Conservation (phyloP, 2,888 invertebrate genomes). For the Andrena dorsata region DNA sequence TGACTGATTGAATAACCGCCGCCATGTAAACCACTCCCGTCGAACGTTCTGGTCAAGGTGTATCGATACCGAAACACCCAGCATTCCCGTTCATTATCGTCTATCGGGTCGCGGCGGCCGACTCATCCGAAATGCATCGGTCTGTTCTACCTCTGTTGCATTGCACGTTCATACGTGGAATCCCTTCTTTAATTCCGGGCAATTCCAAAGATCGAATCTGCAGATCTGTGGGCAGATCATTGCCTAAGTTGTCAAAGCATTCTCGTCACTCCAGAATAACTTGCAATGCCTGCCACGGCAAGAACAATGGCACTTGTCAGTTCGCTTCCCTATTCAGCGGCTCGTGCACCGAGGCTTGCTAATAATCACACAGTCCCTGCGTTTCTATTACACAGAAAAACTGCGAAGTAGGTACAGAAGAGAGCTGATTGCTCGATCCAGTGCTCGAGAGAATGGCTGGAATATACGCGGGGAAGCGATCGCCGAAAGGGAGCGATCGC, state of each 20-base stretch:
- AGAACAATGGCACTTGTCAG: no score
- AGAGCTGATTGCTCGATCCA: no score
- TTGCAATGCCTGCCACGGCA: no score
- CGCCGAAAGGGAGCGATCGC: background rate
- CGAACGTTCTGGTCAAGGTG: slow-evolving; percentile 9
- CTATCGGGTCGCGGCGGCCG: slow-evolving; percentile 13
- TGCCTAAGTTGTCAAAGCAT: background rate
- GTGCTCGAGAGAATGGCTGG: background rate
- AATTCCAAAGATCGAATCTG: background rate
- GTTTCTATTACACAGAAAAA: no score
- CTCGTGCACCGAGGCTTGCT: no score
- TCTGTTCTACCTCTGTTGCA: slow-evolving; percentile 4
- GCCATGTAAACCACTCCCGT: slow-evolving; percentile 5
- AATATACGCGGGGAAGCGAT: background rate
- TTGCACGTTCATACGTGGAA: background rate
- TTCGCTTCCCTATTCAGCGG: no score
- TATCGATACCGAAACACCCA: slow-evolving; percentile 14
- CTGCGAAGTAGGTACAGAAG: no score
- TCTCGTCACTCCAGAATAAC: background rate
- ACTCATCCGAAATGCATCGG: slow-evolving; percentile 1
- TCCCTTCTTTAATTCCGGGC: slow-evolving; percentile 28
- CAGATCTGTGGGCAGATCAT: background rate
- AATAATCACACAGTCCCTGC: no score
- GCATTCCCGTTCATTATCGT: slow-evolving; percentile 36
- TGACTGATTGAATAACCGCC: background rate